phyloP scores from a whole-genome alignment of 1,140 invertebrate genomes.

The Aphidius ervi region DNA sequence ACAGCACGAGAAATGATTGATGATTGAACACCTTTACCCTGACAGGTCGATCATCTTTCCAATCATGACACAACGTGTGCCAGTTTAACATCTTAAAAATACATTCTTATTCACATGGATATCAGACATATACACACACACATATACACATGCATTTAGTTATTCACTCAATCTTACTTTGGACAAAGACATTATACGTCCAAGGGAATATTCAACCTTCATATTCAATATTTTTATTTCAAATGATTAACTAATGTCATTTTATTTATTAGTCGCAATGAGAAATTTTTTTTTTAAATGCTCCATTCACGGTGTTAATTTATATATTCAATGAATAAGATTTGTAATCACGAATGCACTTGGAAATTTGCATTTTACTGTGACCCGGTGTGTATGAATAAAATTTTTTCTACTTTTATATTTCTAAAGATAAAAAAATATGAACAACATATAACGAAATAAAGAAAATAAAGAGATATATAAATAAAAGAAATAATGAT shows the following conservation, averaged over 20 bases:
- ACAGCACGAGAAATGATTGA: slow-evolving; percentile 17
- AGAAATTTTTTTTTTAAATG: background rate
- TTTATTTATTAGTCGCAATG: slow-evolving; percentile 3
- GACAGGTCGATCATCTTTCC: slow-evolving; percentile 16
- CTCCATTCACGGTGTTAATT: slow-evolving; percentile 9
- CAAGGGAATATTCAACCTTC: too few relatives aligned
- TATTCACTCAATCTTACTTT: too few relatives aligned
- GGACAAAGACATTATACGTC: too few relatives aligned
- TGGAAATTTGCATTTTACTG: slow-evolving; percentile 11
- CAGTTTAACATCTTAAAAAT: too few relatives aligned
- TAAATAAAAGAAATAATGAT: background rate
- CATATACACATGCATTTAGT: too few relatives aligned
- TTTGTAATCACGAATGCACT: background rate
- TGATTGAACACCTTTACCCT: slow-evolving; percentile 17
- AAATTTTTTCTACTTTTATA: background rate
- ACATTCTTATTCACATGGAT: too few relatives aligned
- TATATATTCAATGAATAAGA: slow-evolving; percentile 2
- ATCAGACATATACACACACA: too few relatives aligned
- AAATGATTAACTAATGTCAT: slow-evolving; percentile 2
- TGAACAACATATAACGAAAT: background rate
- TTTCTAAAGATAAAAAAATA: slow-evolving; percentile 5
- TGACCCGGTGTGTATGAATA: slow-evolving; percentile 11
- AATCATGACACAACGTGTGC: slow-evolving; percentile 6
- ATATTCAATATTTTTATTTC: too few relatives aligned
- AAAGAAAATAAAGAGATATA: background rate